These are phyloP conservation scores for Platorchestia sp. DNA, from an alignment of 1,140 invertebrate genomes.

Conservation along the genomic window DNA sequence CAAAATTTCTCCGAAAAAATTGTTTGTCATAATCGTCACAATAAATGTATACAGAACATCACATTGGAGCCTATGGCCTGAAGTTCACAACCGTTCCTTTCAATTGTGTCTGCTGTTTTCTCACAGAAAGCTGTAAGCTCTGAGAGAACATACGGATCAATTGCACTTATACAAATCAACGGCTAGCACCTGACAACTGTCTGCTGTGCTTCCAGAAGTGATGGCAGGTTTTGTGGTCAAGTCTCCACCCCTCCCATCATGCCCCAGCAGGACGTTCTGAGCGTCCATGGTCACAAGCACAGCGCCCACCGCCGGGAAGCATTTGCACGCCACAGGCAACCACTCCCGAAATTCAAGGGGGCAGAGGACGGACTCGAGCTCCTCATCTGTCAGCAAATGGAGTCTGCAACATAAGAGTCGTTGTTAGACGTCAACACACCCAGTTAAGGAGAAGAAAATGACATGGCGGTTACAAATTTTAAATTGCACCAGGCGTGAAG, in stretches of 20 bases:
- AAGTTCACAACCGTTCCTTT: background rate
- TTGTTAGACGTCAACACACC: background rate
- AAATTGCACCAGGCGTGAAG: too few species aligned
- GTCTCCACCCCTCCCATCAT: background rate
- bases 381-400: background rate
- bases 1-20: too few species aligned
- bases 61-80: background rate
- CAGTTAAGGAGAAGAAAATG: background rate
- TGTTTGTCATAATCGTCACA: background rate
- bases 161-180: background rate
- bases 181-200: background rate
- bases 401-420: background rate
- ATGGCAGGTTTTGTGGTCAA: background rate
- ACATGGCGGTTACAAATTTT: background rate
- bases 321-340: background rate
- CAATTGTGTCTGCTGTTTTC: background rate
- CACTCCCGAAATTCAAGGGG: background rate
- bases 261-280: background rate
- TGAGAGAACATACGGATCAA: background rate
- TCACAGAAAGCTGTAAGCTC: background rate
- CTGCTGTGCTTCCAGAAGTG: background rate
- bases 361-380: conserved; percentile 1
- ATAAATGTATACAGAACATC: background rate
- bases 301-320: background rate
- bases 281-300: background rate